These are phyloP conservation scores for Setipinna tenuifilis DNA, from an alignment of 2,797 vertebrate genomes.

Conservation along the genomic window DNA sequence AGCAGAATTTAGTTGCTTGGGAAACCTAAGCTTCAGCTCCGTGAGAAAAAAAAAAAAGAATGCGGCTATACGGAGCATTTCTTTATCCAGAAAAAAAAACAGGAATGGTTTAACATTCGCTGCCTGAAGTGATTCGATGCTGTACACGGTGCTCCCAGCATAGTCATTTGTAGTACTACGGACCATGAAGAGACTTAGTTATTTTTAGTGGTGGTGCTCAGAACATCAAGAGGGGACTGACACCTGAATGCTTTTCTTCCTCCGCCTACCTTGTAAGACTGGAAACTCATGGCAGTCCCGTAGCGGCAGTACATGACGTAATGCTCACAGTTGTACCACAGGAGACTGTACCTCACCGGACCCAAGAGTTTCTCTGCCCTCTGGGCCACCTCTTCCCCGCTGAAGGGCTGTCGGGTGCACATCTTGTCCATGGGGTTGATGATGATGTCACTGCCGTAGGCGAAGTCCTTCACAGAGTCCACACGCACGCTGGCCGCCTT, in stretches of 20 bases:
- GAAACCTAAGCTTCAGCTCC: not conserved
- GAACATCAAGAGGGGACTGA: too few relatives aligned
- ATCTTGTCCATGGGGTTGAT: slow-evolving; percentile 88
- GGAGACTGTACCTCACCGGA: slow-evolving; percentile 84
- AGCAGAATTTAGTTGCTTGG: not conserved
- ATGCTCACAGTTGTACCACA: slow-evolving; percentile 99
- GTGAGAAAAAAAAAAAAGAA: not conserved
- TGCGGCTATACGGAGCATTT: not conserved
- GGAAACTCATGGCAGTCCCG: slow-evolving; percentile 87
- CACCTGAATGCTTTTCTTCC: too few relatives aligned
- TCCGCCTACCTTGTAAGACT: slow-evolving; percentile 88
- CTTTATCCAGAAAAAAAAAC: not conserved
- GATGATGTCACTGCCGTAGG: slow-evolving; percentile 86
- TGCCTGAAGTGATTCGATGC: too few relatives aligned
- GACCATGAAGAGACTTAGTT: too few relatives aligned
- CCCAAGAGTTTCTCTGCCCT: slow-evolving; percentile 89
- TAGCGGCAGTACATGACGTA: slow-evolving; percentile 97
- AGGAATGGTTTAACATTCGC: not conserved
- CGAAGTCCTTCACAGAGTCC: slow-evolving; percentile 90
- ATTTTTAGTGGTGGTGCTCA: too few relatives aligned
- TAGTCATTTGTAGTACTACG: too few relatives aligned
- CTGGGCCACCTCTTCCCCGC: slow-evolving; percentile 84
- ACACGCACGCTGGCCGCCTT: slow-evolving; percentile 89
- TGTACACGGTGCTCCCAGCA: too few relatives aligned
- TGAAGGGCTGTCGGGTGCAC: slow-evolving; percentile 78